Percentiles rank a stretch among this genome's conserved stretches.
phyloP scores from a whole-genome alignment of 2,797 vertebrate genomes.

The Coracias cyanogaster region DNA sequence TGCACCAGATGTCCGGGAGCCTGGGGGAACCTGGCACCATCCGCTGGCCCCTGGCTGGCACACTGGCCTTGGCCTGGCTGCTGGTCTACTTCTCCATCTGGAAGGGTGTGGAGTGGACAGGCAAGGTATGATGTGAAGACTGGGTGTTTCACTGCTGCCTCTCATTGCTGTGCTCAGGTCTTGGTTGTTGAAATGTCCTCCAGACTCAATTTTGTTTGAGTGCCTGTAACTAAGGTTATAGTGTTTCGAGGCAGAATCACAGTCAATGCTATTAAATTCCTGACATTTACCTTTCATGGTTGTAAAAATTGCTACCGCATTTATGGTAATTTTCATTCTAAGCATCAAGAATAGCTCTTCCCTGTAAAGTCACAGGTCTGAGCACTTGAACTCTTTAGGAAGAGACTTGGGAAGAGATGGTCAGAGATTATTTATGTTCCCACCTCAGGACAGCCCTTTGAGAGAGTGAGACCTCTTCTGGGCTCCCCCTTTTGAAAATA shows the following conservation, averaged over 20 bases:
- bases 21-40: constrained; percentile 88
- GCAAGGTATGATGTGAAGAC: constrained; percentile 82
- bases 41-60: constrained; percentile 91
- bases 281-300: not conserved
- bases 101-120: constrained; percentile 96
- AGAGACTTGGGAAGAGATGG: not conserved
- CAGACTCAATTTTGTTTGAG: not conserved
- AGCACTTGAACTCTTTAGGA: not conserved
- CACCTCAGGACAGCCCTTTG: not conserved
- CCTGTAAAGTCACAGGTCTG: not conserved
- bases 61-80: constrained; percentile 88
- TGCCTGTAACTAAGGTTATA: not conserved
- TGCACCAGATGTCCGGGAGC: constrained; percentile 89
- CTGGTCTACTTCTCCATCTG: constrained; percentile 96
- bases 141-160: rapidly evolving
- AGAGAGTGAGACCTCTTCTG: not conserved
- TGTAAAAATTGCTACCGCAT: not conserved
- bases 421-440: not conserved
- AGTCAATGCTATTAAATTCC: not conserved
- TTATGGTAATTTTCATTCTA: constrained; percentile 8
- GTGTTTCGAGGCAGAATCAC: not conserved
- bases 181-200: not conserved
- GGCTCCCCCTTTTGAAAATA: not conserved
- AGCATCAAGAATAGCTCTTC: not conserved
- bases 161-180: not conserved